Evolutionary conservation across 2,888 invertebrate genomes (phyloP).

Genomic region (Ecliptopera silaceata): DNA sequence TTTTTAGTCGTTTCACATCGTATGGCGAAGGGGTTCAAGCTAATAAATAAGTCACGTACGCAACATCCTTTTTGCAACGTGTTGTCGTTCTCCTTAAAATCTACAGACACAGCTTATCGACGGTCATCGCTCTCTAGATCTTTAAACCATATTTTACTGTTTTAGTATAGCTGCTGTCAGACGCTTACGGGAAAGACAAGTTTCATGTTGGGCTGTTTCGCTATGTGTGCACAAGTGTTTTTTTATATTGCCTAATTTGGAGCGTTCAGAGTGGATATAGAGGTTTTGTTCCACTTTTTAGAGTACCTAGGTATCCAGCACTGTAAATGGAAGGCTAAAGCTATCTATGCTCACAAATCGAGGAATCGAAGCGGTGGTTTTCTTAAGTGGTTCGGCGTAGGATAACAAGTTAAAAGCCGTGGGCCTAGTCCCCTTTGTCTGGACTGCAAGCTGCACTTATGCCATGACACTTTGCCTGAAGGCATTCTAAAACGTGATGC

Average conservation of each 20-base stretch:
- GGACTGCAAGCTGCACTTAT: conserved; percentile 39
- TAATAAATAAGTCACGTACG: conserved; percentile 72
- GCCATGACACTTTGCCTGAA: conserved; percentile 58
- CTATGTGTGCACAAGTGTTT: conserved; percentile 68
- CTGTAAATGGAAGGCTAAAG: conserved; percentile 8
- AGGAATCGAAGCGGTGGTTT: conserved; percentile 58
- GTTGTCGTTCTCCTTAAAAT: conserved; percentile 55
- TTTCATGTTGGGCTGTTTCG: conserved; percentile 51
- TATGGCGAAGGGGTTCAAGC: conserved; percentile 30
- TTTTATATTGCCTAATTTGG: conserved; percentile 64
- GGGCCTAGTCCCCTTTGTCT: conserved; percentile 50
- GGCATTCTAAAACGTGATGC: conserved; percentile 54
- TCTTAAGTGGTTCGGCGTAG: conserved; percentile 56
- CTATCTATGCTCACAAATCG: conserved; percentile 42
- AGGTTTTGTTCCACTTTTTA: conserved; percentile 28
- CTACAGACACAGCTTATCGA: conserved; percentile 61
- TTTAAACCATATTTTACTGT: conserved; percentile 53
- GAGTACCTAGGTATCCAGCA: conserved; percentile 1
- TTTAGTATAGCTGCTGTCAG: conserved; percentile 31
- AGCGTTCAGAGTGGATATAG: conserved; percentile 39
- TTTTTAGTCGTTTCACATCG: conserved; percentile 44
- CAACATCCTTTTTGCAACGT: conserved; percentile 64
- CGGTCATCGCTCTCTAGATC: conserved; percentile 72
- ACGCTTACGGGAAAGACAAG: conserved; percentile 64
- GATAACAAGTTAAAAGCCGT: conserved; percentile 57